Evolutionary conservation across 2,888 invertebrate genomes (phyloP).

Genomic region (Cartodere bifasciata): DNA sequence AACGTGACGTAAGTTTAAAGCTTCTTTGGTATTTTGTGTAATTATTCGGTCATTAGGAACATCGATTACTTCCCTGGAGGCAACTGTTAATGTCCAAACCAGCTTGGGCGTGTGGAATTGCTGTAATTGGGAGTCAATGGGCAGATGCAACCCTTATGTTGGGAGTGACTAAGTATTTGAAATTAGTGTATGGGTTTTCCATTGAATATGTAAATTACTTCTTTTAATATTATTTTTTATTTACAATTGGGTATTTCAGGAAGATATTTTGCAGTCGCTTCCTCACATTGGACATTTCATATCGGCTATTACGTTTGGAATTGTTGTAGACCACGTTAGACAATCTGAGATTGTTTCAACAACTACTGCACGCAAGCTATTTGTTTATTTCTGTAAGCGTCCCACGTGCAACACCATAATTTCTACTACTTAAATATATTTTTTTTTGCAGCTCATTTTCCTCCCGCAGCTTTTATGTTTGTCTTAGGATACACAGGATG

Average conservation of each 20-base stretch:
- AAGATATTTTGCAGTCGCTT: slow-evolving; percentile 41
- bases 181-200: slow-evolving; percentile 45
- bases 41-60: slow-evolving; percentile 26
- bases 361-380: slow-evolving; percentile 43
- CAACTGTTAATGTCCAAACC: slow-evolving; percentile 41
- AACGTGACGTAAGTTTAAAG: slow-evolving; percentile 29
- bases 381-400: slow-evolving; percentile 41
- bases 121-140: slow-evolving; percentile 47
- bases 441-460: slow-evolving; percentile 38
- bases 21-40: neutral
- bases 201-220: slow-evolving; percentile 38
- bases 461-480: slow-evolving; percentile 44
- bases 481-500: slow-evolving; percentile 48
- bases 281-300: slow-evolving; percentile 45
- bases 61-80: slow-evolving; percentile 39
- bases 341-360: slow-evolving; percentile 41
- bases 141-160: slow-evolving; percentile 45
- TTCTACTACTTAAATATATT: slow-evolving; percentile 7
- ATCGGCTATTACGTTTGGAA: slow-evolving; percentile 42
- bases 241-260: slow-evolving; percentile 29
- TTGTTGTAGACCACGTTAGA: slow-evolving; percentile 43
- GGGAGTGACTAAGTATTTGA: slow-evolving; percentile 45
- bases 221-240: neutral
- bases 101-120: slow-evolving; percentile 46
- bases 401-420: too few species aligned